Evolutionary conservation across 2,888 invertebrate species (phyloP).

Genomic region (Eupithecia dodoneata): DNA sequence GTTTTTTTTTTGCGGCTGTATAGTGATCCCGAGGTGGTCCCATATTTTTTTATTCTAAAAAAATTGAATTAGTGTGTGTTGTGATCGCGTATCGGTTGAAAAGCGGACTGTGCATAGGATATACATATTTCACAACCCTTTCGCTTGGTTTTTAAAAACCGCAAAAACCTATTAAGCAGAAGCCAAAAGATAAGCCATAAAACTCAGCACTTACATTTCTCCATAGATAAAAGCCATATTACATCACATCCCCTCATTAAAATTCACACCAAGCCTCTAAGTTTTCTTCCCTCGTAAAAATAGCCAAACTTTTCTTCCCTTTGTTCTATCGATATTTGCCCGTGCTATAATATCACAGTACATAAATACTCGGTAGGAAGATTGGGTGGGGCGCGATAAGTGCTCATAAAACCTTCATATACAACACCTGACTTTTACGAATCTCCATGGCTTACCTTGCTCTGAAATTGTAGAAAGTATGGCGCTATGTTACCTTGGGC

Average conservation of each 20-base stretch:
- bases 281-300: slow-evolving; percentile 20
- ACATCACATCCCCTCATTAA: slow-evolving; percentile 19
- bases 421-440: slow-evolving; percentile 43
- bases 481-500: not conserved
- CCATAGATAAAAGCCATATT: not conserved
- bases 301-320: slow-evolving; percentile 32
- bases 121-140: too few relatives aligned
- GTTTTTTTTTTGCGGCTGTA: too few relatives aligned
- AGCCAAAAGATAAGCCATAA: not conserved
- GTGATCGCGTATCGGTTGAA: not conserved
- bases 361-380: slow-evolving; percentile 40
- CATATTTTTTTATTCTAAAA: too few relatives aligned
- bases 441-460: slow-evolving; percentile 26
- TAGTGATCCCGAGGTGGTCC: too few relatives aligned
- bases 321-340: slow-evolving; percentile 43
- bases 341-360: slow-evolving; percentile 44
- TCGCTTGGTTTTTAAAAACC: too few relatives aligned
- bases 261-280: slow-evolving; percentile 20
- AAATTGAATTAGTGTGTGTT: too few relatives aligned
- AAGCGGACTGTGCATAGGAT: not conserved
- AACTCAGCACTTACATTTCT: not conserved
- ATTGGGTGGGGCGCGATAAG: slow-evolving; percentile 42
- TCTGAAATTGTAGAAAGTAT: not conserved
- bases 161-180: not conserved
- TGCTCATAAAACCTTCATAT: slow-evolving; percentile 43